phyloP scores from a whole-genome alignment of 2,797 vertebrate species.

The Austrolebias charrua region DNA sequence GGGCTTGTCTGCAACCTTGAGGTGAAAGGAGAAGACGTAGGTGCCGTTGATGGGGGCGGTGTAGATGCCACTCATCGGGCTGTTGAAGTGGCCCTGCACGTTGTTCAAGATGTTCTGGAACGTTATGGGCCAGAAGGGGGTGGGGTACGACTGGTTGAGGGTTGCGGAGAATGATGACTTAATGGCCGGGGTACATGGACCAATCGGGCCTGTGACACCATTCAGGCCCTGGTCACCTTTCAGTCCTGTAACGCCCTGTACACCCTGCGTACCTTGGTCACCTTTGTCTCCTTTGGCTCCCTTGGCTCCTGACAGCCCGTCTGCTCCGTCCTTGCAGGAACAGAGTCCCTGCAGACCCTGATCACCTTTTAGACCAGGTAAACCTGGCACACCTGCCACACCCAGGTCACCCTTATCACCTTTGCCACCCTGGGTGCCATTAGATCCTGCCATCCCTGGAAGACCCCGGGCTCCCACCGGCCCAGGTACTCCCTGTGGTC shows the following conservation, averaged over 20 bases:
- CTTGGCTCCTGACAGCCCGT: conserved; percentile 52
- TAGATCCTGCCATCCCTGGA: conserved; percentile 56
- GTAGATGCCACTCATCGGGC: conserved; percentile 48
- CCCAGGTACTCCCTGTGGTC: conserved; percentile 66
- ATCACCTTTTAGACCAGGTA: conserved; percentile 64
- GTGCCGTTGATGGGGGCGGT: conserved; percentile 74
- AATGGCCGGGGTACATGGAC: conserved; percentile 71
- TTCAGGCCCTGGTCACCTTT: conserved; percentile 58
- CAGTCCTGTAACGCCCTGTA: conserved; percentile 48
- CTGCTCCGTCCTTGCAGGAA: conserved; percentile 64
- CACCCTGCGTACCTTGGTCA: conserved; percentile 49
- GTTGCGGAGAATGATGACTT: conserved; percentile 72
- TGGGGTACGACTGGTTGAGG: conserved; percentile 44
- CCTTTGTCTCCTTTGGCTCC: conserved; percentile 72
- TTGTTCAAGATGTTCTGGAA: conserved; percentile 66
- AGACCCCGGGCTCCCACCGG: conserved; percentile 63
- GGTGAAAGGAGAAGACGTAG: conserved; percentile 72
- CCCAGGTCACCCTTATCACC: conserved; percentile 72
- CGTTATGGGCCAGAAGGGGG: conserved; percentile 47
- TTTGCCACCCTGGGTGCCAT: conserved; percentile 57
- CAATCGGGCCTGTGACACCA: conserved; percentile 64
- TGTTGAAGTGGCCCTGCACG: conserved; percentile 48
- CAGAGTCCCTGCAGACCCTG: conserved; percentile 66
- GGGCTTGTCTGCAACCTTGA: conserved; percentile 17
- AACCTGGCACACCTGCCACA: conserved; percentile 46